phyloP scores from a whole-genome alignment of 2,797 vertebrate species.

The Darevskia nairensis region DNA sequence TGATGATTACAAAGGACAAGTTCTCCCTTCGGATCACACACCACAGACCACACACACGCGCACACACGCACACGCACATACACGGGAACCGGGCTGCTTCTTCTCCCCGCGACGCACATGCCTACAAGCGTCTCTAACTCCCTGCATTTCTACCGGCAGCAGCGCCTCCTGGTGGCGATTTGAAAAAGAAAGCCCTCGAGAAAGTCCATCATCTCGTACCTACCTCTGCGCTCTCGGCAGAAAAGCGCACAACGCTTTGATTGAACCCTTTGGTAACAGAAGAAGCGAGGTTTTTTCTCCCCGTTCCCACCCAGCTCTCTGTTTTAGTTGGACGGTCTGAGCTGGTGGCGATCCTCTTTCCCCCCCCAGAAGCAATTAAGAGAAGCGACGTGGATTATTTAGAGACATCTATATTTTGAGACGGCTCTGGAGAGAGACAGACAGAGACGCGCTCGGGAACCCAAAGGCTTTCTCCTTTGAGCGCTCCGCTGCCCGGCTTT shows the following conservation, averaged over 20 bases:
- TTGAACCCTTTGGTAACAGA: background rate
- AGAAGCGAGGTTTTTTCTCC: background rate
- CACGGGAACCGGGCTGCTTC: too few relatives aligned
- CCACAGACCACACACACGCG: too few relatives aligned
- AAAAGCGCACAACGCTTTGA: background rate
- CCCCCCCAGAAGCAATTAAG: background rate
- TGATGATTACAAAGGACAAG: too few relatives aligned
- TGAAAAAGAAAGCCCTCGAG: background rate
- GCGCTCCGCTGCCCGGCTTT: slow-evolving; percentile 54
- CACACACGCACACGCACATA: background rate
- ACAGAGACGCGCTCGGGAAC: background rate
- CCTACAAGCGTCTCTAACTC: too few relatives aligned
- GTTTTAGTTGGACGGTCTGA: too few relatives aligned
- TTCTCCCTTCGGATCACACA: background rate
- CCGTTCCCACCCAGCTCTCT: background rate
- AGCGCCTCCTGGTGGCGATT: slow-evolving; percentile 13
- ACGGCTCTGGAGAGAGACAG: background rate
- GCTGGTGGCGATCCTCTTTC: background rate
- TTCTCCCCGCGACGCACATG: too few relatives aligned
- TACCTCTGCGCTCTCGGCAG: background rate
- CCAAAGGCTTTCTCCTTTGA: background rate
- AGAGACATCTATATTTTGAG: too few relatives aligned
- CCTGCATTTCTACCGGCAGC: background rate
- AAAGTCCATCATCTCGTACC: background rate
- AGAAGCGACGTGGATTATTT: background rate